Base-by-base conservation (phyloP, 2,888 invertebrate species). In the Oegoconia quadripuncta region DNA sequence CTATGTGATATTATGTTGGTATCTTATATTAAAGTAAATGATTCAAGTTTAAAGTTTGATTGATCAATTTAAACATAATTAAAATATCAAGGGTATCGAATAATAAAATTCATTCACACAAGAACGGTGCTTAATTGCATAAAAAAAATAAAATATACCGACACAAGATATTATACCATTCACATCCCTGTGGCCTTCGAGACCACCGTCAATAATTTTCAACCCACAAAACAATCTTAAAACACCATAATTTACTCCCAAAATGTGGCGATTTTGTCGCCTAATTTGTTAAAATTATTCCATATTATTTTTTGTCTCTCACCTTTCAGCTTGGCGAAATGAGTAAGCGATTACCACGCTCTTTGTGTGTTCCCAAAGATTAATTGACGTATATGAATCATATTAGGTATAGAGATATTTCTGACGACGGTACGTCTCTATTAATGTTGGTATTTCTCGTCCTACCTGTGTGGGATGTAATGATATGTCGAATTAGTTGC, bases 251-350 rank as follows among this genome's bases (percentile, higher is more conserved):
- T 77, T 78, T 71, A 66, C 57, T 52, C 60, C 59, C 59, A 58
- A 74, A 79, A 82, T 59, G 80, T 80, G 83, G 55, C 67, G 69
- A 74, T 62, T 81, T 80, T 84, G 83, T 84, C 83, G 82, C 83
- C 75, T 78, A 81, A 82, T 83, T 80, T 78, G 81, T 83, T 75
- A 72, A 78, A 75, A 77, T 79, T 75, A 62, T 69, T 61, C 59
- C 57, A 49, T 46, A 46, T 53, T 63, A 63, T 71, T 71, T 67
- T 63, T 50, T 52, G 29, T 42, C 41, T 51, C 50, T 37, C 52
- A 58, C 59, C 51, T 59, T 55, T 50, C 61, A 64, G 61, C 64
- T 75, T 68, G 75, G 69, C 59, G 73, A 79, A 79, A 79, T 83
- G 83, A 83, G 77, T 82, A 72, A 75, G 80, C 79, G 65, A 69